These are phyloP conservation scores for Hyla sarda DNA, from an alignment of 2,113 vertebrate genomes.

Conservation along the genomic window DNA sequence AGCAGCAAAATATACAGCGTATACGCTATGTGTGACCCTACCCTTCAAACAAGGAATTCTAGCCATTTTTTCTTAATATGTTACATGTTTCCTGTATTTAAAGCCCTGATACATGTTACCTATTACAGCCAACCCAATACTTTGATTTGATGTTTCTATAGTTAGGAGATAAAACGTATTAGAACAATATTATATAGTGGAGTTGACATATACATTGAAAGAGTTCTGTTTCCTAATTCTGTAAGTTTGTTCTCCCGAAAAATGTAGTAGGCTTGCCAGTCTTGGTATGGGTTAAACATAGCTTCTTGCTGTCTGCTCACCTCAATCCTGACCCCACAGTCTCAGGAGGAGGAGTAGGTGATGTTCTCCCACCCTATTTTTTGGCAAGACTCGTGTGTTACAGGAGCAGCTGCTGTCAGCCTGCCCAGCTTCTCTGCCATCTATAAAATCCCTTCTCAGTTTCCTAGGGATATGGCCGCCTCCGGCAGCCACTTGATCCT, in stretches of 20 bases:
- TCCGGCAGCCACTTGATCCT: constrained; percentile 51
- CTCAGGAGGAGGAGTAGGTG: constrained; percentile 35
- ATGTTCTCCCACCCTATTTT: constrained; percentile 24
- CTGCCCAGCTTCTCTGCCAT: constrained; percentile 38
- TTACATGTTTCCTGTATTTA: background rate
- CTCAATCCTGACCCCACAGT: constrained; percentile 38
- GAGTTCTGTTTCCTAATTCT: background rate
- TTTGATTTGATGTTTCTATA: background rate
- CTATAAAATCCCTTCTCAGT: constrained; percentile 55
- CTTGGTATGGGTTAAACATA: constrained; percentile 22
- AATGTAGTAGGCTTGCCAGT: background rate
- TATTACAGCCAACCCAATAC: background rate
- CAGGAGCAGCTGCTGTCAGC: constrained; percentile 49
- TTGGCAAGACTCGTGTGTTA: constrained; percentile 46
- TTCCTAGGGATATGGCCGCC: constrained; percentile 52
- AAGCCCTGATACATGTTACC: background rate
- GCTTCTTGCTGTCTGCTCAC: constrained; percentile 43
- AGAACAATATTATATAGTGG: no score
- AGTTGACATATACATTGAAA: background rate
- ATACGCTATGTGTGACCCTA: no score
- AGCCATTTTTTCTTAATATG: background rate
- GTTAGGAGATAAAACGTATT: no score
- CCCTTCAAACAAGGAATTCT: background rate
- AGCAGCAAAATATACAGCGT: no score
- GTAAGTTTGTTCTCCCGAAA: background rate